These are phyloP conservation scores for Helogale parvula DNA, from an alignment of 2,113 vertebrate genomes.

Conservation along the genomic window DNA sequence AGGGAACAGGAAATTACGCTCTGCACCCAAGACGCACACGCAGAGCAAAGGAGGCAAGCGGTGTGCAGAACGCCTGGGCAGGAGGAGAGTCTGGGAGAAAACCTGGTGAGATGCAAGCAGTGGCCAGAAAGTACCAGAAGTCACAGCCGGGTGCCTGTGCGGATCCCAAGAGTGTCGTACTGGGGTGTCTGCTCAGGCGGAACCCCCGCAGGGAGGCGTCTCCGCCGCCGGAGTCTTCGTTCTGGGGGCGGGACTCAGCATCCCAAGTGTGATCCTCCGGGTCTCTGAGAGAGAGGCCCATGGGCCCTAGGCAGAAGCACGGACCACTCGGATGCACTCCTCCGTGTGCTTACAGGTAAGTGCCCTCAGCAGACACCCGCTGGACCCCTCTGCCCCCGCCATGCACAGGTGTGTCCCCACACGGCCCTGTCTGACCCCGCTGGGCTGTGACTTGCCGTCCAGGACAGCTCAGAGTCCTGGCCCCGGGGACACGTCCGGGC, in stretches of 20 bases:
- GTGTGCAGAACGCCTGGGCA: fast-evolving
- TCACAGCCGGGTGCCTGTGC: fast-evolving
- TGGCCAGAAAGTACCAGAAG: background rate
- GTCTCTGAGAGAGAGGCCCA: fast-evolving
- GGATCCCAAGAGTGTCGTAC: fast-evolving
- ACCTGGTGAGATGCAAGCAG: background rate
- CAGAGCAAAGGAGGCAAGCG: fast-evolving
- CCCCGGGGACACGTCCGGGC: fast-evolving
- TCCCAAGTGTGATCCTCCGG: background rate
- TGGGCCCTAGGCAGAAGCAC: background rate
- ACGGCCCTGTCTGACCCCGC: fast-evolving
- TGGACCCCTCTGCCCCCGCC: fast-evolving
- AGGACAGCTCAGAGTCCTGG: background rate
- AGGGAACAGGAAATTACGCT: fast-evolving
- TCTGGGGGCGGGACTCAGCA: background rate
- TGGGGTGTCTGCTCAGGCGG: fast-evolving
- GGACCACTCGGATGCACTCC: no score
- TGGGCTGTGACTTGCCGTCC: no score
- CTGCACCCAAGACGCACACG: fast-evolving
- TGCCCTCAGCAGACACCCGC: no score
- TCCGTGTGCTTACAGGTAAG: no score
- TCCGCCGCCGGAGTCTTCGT: fast-evolving
- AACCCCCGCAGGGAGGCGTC: background rate
- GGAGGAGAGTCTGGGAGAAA: background rate
- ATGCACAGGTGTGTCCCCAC: fast-evolving